These are phyloP conservation scores for Gonocerus acuteangulatus DNA, from an alignment of 2,888 invertebrate species.

Conservation along the genomic window DNA sequence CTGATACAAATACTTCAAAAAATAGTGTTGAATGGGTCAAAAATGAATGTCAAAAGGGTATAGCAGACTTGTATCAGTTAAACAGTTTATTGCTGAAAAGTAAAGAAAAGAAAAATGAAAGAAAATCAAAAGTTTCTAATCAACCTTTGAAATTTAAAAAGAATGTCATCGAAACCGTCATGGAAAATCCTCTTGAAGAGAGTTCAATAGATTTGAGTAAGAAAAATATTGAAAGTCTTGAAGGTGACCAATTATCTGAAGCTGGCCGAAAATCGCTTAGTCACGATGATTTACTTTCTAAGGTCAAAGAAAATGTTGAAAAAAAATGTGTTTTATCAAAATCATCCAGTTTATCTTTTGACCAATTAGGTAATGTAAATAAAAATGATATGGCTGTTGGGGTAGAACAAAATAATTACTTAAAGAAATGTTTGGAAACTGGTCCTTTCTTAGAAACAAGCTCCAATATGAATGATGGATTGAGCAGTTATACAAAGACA, in stretches of 20 bases:
- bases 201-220: slow-evolving; percentile 41
- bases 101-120: slow-evolving; percentile 32
- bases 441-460: neutral
- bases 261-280: slow-evolving; percentile 36
- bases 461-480: neutral
- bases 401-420: neutral
- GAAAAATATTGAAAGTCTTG: slow-evolving; percentile 39
- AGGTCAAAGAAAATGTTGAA: slow-evolving; percentile 31
- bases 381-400: neutral
- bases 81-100: slow-evolving; percentile 38
- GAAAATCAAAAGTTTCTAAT: slow-evolving; percentile 38
- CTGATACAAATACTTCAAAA: slow-evolving; percentile 37
- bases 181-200: slow-evolving; percentile 43
- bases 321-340: slow-evolving; percentile 21
- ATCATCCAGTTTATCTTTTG: slow-evolving; percentile 25
- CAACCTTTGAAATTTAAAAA: slow-evolving; percentile 28
- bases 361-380: slow-evolving; percentile 12
- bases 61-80: slow-evolving; percentile 41
- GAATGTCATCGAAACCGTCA: slow-evolving; percentile 39
- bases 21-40: slow-evolving; percentile 39
- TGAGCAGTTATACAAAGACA: neutral
- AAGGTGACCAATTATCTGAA: slow-evolving; percentile 18
- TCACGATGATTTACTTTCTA: slow-evolving; percentile 40
- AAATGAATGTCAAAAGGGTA: slow-evolving; percentile 41
- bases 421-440: neutral